Base-by-base conservation (phyloP, 2,888 invertebrate species). In the Agrypnus murinus region DNA sequence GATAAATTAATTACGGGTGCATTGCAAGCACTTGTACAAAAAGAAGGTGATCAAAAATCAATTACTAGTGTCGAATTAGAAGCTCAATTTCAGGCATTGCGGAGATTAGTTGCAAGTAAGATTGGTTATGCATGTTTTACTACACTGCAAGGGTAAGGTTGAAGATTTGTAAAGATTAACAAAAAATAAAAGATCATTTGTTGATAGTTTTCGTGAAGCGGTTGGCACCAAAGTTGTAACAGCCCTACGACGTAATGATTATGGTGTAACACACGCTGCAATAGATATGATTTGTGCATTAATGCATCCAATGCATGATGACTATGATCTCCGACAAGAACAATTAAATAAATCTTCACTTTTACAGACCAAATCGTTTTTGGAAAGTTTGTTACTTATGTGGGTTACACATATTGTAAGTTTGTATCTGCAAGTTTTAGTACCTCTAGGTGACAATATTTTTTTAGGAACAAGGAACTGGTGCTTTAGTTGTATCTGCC, bases 281-380 rank as follows among this genome's bases (percentile, higher is more conserved):
- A 91, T 99, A 64, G 99, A 99, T 87, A 97, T 98, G 87, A 92
- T 99, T 71, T 98, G 97, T 85, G 97, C 99, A 12, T 89, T 99
- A 25, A 96, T 99, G 96, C 98, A 98, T 87, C 99, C 99, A 0
- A 99, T 99, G 95, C 94, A 95, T 82, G 93, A 95, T 75, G 96
- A 98, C 84, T 98, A 97, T 78, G 99, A 99, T 86, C 87, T 99
- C 57, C 89, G 97, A 73, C 98, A 98, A 86, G 99, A 99, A 83
- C 99, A 99, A 85, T 88, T 98, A 72, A 99, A 99, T 87, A 99
- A 99, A 87, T 94, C 95, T 69, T 96, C 97, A 75, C 90, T 99
- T 81, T 88, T 99, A 60, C 95, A 97, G 71, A 95, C 96, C 1
- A 92, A 94, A 80, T 89, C 92, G 59, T 99, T 99, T 87, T 88